These are phyloP conservation scores for Drosophila ambigua DNA, from an alignment of 1,140 invertebrate species.

Conservation along the genomic window DNA sequence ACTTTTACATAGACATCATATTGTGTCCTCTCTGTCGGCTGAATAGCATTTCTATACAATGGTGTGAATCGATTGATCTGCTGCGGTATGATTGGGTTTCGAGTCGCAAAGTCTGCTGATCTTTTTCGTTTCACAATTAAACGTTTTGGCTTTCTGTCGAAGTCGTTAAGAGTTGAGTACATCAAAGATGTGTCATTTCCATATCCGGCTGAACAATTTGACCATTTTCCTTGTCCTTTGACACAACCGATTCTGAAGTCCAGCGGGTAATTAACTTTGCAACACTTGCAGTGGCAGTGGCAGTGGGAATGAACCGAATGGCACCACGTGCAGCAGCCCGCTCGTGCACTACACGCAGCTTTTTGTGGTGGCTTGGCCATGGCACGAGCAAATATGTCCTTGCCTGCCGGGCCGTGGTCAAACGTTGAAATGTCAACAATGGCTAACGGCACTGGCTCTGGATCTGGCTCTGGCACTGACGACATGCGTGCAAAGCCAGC, in stretches of 20 bases:
- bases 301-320: slow-evolving; percentile 31
- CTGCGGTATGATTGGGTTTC: no score
- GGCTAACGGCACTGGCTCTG: slow-evolving; percentile 22
- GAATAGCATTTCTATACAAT: no score
- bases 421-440: slow-evolving; percentile 72
- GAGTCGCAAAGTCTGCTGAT: no score
- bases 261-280: slow-evolving; percentile 70
- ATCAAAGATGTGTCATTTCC: no score
- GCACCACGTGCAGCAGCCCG: slow-evolving; percentile 19
- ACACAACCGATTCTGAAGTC: slow-evolving; percentile 33
- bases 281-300: slow-evolving; percentile 48
- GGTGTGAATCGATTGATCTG: no score
- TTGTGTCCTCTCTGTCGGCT: no score
- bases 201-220: no score
- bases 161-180: no score
- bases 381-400: slow-evolving; percentile 38
- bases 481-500: slow-evolving; percentile 4
- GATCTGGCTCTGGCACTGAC: slow-evolving; percentile 27
- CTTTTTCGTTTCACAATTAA: no score
- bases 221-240: not conserved
- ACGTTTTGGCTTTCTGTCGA: no score
- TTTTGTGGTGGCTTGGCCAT: slow-evolving; percentile 40
- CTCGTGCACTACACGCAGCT: slow-evolving; percentile 26
- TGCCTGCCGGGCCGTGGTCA: slow-evolving; percentile 46
- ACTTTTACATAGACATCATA: no score